Base-by-base conservation (phyloP, 2,888 invertebrate genomes). In the Caradrina kadenii region DNA sequence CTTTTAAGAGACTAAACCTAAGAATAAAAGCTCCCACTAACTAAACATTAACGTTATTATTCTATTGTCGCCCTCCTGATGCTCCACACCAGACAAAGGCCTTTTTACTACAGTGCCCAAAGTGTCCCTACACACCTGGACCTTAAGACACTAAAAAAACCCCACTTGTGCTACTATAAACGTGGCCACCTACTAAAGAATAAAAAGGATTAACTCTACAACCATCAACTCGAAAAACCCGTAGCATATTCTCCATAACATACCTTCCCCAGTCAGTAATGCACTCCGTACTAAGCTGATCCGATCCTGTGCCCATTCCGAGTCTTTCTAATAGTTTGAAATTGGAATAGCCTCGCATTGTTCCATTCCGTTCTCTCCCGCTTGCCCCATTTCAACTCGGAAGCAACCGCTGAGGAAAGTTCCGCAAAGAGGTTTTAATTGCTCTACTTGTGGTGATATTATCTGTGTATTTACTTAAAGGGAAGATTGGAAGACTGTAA, bases 301-400 rank as follows among this genome's bases (percentile, higher is more conserved):
- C 50, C 31, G 48, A 61, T 61, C 42, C 52, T 26, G 54, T 61
- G 63, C 79, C 52, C 71, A 80, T 77, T 82, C 71, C 58, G 49
- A 69, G 61, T 79, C 63, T 65, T 76, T 69, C 75, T 73, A 81
- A 77, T 81, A 82, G 84, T 84, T 85, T 81, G 73, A 73, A 85
- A 85, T 84, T 80, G 85, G 56, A 85, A 81, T 69, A 76, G 68
- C 79, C 67, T 63, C 45, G 62, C 81, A 80, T 84, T 85, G 85
- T 84, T 79, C 71, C 54, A 53, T 60, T 54, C 71, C 54, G 56
- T 58, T 56, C 48, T 52, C 19, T 35, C 54, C 70, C 76, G 69
- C 71, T 52, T 76, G 82, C 61, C 70, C 79, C 45, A 79, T 80
- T 82, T 86, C 65, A 60, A 15, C 63, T 50, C 45, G 63, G 55